phyloP scores from a whole-genome alignment of 2,888 invertebrate genomes.

The Ellobium chinense region DNA sequence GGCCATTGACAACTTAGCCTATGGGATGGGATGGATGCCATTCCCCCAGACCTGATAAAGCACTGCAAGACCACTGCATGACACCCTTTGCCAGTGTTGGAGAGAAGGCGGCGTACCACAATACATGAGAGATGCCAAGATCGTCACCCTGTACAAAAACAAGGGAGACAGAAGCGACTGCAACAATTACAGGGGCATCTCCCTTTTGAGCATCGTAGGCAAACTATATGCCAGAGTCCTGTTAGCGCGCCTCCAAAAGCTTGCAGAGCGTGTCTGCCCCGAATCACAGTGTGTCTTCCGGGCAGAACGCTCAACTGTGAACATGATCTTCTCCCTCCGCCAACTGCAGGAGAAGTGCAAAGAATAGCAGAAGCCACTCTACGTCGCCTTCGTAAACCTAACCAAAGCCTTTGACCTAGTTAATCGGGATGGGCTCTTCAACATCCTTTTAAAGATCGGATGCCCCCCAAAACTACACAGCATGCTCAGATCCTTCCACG shows the following conservation, averaged over 20 bases:
- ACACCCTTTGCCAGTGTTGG: neutral
- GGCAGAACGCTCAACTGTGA: neutral
- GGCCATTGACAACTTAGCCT: neutral
- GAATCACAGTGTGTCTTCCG: neutral
- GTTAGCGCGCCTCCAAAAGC: neutral
- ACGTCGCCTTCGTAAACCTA: no score
- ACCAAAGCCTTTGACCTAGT: neutral
- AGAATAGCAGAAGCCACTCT: neutral
- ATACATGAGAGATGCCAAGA: neutral
- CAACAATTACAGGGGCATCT: neutral
- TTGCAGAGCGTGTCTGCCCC: neutral
- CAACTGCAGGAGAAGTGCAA: neutral
- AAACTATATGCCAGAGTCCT: neutral
- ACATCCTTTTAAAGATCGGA: slow-evolving; percentile 1
- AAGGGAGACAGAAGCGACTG: neutral
- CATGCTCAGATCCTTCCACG: neutral
- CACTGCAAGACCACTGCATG: slow-evolving; percentile 1
- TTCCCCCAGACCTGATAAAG: neutral
- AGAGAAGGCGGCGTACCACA: no score
- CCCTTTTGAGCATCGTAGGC: neutral
- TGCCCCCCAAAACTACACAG: neutral
- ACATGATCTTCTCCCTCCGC: neutral
- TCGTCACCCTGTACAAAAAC: neutral
- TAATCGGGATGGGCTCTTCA: neutral
- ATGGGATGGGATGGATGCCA: neutral